These are phyloP conservation scores for Mythimna pallens DNA, from an alignment of 2,888 invertebrate genomes.

Conservation along the genomic window DNA sequence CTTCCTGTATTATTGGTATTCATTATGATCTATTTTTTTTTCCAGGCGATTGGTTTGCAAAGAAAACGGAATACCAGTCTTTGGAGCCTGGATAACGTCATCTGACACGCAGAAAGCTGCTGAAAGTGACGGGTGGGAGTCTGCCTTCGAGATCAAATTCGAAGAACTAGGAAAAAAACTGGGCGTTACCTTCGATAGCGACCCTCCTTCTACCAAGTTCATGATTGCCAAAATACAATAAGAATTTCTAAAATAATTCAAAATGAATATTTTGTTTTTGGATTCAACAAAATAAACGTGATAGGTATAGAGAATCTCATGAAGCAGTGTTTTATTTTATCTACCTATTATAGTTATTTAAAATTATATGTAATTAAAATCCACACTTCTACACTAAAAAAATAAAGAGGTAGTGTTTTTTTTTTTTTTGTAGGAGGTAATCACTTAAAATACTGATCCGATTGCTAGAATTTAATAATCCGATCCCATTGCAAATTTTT, in stretches of 20 bases:
- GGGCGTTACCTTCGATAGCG: constrained; percentile 62
- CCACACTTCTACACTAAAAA: too few relatives aligned
- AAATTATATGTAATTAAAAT: too few relatives aligned
- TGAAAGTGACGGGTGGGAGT: constrained; percentile 62
- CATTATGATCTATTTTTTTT: neutral
- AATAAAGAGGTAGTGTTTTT: too few relatives aligned
- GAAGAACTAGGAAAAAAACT: constrained; percentile 65
- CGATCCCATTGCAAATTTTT: too few relatives aligned
- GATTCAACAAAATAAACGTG: too few relatives aligned
- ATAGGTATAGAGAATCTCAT: neutral
- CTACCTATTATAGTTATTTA: too few relatives aligned
- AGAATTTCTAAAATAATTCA: neutral
- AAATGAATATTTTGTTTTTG: neutral
- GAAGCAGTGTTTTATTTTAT: neutral
- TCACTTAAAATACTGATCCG: too few relatives aligned
- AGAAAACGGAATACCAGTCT: constrained; percentile 64
- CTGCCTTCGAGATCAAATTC: constrained; percentile 41
- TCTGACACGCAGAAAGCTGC: constrained; percentile 64
- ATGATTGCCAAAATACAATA: constrained; percentile 58
- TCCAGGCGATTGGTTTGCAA: constrained; percentile 68
- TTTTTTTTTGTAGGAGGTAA: too few relatives aligned
- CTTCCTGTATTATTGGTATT: too few relatives aligned
- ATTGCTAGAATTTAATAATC: too few relatives aligned
- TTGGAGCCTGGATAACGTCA: constrained; percentile 62
- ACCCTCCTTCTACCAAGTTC: constrained; percentile 63